Conservation (phyloP, 2,797 vertebrate genomes). For the Sibirionetta formosa region DNA sequence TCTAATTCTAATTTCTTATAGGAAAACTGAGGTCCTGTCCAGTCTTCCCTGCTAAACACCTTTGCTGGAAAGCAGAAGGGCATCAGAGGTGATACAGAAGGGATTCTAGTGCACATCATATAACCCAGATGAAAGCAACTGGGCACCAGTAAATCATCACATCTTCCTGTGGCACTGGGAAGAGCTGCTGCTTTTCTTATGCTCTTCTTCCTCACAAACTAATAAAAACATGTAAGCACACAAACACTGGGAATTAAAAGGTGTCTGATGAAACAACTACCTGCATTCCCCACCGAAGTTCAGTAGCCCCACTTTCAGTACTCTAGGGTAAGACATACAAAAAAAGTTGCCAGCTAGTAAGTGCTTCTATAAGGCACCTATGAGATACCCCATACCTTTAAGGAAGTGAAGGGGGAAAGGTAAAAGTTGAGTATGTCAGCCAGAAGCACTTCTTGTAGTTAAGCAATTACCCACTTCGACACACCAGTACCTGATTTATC, state of each 20-base stretch:
- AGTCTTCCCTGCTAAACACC: not conserved
- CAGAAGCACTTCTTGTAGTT: not conserved
- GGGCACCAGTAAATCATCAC: not conserved
- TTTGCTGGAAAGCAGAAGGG: not conserved
- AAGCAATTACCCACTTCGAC: not conserved
- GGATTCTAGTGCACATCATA: not conserved
- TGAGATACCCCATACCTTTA: not conserved
- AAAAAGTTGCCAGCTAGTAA: not conserved
- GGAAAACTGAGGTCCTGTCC: not conserved
- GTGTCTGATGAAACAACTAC: not conserved
- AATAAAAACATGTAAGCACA: not conserved
- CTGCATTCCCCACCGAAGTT: not conserved
- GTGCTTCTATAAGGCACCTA: not conserved
- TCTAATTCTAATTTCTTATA: not conserved
- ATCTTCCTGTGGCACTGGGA: not conserved
- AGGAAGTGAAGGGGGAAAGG: not conserved
- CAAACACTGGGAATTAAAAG: not conserved
- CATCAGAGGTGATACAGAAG: not conserved
- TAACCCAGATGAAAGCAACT: rapidly evolving
- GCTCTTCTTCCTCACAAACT: not conserved
- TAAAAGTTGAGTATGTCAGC: not conserved
- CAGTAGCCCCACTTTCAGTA: not conserved
- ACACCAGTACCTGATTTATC: not conserved
- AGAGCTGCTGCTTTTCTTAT: not conserved
- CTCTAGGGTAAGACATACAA: not conserved